Evolutionary conservation across 2,888 invertebrate species (phyloP), one percentile per base, ranked within the genome.

Genomic region (Margaritifera margaritifera): DNA sequence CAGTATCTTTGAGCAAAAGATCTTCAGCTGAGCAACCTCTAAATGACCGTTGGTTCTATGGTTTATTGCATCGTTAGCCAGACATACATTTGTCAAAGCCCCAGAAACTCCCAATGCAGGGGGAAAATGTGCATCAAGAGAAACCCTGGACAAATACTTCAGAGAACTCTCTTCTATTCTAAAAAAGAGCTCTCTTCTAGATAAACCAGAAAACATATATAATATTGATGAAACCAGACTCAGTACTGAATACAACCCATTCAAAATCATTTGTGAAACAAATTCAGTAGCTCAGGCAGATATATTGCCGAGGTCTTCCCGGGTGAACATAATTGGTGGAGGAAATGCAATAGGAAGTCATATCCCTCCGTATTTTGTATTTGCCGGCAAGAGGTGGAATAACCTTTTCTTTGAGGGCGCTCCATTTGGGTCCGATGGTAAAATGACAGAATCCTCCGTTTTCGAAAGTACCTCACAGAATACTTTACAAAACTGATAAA

Each of bases 141-240:
- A n/a, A n/a, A n/a, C n/a, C n/a, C n/a, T n/a, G n/a, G n/a, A 61
- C 18, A 66, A 61, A 24, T 61, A 66, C 22, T n/a, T n/a, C n/a
- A 27, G 55, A 25, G 6, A 61, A 60, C 20, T 54, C 6, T 51
- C 53, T 2, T 2, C 6, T 22, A 22, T 60, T 31, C 20, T 66
- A 8, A 61, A 6, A 5, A 20, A 53, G 11, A 53, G 62, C 54
- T 27, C 55, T 56, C 53, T 66, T 31, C 11, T n/a, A 2, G 56
- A 66, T 19, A 62, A 55, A 55, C 66, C 66, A 50, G 20, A 64
- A 4, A 25, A 19, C 3, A 62, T 53, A n/a, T 72, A 51, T 31
- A 72, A 65, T 25, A 68, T 66, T 51, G 66, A 72, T 62, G 63
- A 66, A 24, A 64, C 57, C 6, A 61, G 67, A 3, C 25, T 67